Percentiles rank a stretch among this genome's conserved stretches.
These are phyloP conservation scores for Petaurus breviceps DNA, from an alignment of 2,113 vertebrate genomes.

Conservation along the genomic window DNA sequence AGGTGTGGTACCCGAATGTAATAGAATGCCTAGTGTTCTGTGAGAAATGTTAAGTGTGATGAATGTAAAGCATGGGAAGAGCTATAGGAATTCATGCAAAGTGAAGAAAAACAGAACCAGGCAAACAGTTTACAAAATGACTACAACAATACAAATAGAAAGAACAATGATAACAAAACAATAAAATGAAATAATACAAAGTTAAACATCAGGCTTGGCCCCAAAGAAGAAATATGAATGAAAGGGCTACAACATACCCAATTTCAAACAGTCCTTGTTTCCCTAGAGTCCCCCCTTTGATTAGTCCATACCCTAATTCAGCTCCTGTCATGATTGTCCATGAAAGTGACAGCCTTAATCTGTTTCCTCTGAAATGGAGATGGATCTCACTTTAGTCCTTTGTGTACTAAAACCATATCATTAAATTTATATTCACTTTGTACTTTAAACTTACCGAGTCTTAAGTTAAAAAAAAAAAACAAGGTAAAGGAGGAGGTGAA, in stretches of 20 bases:
- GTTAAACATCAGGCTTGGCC: too few relatives aligned
- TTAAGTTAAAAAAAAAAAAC: neutral
- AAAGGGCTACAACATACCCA: neutral
- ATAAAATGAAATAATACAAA: too few relatives aligned
- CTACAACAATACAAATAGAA: too few relatives aligned
- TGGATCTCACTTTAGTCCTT: neutral
- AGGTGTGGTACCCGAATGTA: too few relatives aligned
- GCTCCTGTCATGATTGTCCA: neutral
- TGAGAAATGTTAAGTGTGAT: too few relatives aligned
- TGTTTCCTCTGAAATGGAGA: neutral
- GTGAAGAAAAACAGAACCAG: too few relatives aligned
- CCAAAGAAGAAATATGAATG: neutral
- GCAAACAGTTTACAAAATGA: too few relatives aligned
- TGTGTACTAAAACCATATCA: neutral
- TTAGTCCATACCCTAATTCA: neutral
- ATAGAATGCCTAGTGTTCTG: too few relatives aligned
- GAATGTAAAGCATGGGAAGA: too few relatives aligned
- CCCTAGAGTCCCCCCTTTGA: neutral
- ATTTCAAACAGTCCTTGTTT: neutral
- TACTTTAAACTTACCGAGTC: neutral
- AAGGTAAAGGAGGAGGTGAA: neutral
- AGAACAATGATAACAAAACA: too few relatives aligned
- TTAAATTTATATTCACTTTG: neutral
- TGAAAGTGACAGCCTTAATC: slow-evolving; percentile 35
- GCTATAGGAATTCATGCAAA: too few relatives aligned